A percentile compares a stretch with the other conserved stretches of the same genome.
Evolutionary conservation across 2,113 vertebrate species (phyloP).

Genomic region (Cochlearius cochlearius): DNA sequence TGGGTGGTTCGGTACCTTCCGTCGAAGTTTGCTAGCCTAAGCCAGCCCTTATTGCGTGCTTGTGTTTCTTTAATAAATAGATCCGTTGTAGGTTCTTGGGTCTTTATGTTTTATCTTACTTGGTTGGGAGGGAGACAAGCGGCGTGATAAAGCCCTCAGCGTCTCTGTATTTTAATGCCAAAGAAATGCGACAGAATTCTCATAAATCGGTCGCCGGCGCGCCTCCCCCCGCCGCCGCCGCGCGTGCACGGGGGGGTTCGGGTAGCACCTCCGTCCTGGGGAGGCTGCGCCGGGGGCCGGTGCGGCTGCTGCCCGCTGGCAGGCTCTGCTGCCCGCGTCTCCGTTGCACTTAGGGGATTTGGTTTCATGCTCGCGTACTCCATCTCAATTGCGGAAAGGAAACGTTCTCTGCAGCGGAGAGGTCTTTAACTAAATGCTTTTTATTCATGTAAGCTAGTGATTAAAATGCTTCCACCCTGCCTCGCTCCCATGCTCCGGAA

Average conservation of each 20-base stretch:
- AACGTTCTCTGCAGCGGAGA: background rate
- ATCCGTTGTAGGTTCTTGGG: background rate
- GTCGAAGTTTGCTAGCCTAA: background rate
- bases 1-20: background rate
- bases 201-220: accelerated
- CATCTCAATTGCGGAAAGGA: background rate
- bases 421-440: background rate
- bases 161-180: background rate
- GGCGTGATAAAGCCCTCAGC: background rate
- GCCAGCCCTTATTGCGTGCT: background rate
- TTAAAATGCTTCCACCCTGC: background rate
- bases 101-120: background rate
- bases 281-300: background rate
- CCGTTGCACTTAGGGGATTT: accelerated
- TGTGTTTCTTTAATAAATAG: background rate
- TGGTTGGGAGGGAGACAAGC: background rate
- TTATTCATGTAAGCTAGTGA: background rate
- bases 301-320: background rate
- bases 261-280: accelerated
- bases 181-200: background rate
- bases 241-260: accelerated
- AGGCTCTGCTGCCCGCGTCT: background rate
- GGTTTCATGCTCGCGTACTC: background rate
- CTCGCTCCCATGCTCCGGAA: accelerated
- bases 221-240: accelerated